A percentile compares a stretch with the other conserved stretches of the same genome.
These are phyloP conservation scores for Turritopsis rubra DNA, from an alignment of 30 jellyfish, hydroid and myxozoan genomes.

Conservation along the genomic window DNA sequence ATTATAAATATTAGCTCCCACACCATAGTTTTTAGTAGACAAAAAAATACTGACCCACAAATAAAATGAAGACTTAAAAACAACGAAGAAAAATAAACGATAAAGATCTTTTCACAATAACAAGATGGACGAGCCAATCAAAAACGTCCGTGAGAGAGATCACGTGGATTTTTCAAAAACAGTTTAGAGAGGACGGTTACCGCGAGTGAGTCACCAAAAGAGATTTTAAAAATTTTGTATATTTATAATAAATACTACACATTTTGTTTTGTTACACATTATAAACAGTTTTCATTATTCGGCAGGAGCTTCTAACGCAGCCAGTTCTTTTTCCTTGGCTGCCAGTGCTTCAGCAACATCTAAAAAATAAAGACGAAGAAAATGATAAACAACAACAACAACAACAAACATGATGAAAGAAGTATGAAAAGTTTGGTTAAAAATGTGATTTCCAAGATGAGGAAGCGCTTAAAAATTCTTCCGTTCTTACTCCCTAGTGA, in stretches of 20 bases:
- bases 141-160: too few relatives aligned
- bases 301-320: constrained; percentile 6
- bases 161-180: neutral
- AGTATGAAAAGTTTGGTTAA: too few relatives aligned
- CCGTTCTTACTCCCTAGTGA: too few relatives aligned
- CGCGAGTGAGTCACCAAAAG: neutral
- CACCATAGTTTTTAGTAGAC: neutral
- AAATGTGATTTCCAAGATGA: too few relatives aligned
- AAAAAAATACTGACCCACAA: neutral
- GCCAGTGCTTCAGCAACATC: constrained; percentile 12
- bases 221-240: too few relatives aligned
- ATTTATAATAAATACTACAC: neutral
- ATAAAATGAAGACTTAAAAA: neutral
- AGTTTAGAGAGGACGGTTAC: too few relatives aligned
- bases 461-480: too few relatives aligned
- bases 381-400: too few relatives aligned
- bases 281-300: neutral
- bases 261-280: neutral
- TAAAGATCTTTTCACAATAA: too few relatives aligned
- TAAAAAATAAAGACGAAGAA: neutral
- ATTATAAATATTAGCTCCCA: neutral
- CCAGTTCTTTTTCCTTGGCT: constrained; percentile 5
- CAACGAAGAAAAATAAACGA: neutral
- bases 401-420: neutral
- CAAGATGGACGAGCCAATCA: too few relatives aligned